A percentile compares a stretch with the other conserved stretches of the same genome.
phyloP scores from a whole-genome alignment of 2,113 vertebrate species.

The Camelus bactrianus region DNA sequence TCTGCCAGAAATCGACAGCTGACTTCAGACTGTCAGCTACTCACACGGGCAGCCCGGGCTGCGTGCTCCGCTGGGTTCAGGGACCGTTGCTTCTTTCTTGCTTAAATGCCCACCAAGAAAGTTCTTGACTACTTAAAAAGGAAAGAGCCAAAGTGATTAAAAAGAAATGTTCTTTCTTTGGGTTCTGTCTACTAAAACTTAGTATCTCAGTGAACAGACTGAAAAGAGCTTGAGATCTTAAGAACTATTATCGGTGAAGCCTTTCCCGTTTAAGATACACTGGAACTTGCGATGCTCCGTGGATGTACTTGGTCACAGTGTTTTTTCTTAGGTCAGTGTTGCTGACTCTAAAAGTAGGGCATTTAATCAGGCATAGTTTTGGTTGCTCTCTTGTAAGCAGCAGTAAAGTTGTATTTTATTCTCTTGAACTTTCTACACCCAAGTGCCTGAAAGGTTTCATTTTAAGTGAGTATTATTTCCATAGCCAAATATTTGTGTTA shows the following conservation, averaged over 20 bases:
- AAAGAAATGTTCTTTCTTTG: neutral
- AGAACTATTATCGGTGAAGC: neutral
- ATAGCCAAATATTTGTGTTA: conserved; percentile 16
- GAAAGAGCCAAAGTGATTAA: neutral
- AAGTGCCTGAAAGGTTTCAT: conserved; percentile 71
- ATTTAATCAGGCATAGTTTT: neutral
- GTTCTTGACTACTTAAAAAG: neutral
- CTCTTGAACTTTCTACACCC: conserved; percentile 1
- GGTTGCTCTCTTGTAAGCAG: neutral
- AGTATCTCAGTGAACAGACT: neutral
- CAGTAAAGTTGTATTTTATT: neutral
- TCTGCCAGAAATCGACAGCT: neutral
- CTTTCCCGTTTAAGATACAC: neutral
- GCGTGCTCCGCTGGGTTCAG: fast-evolving
- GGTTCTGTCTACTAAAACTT: neutral
- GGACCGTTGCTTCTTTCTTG: neutral
- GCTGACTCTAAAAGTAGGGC: neutral
- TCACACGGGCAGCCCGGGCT: neutral
- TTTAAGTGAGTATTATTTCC: neutral
- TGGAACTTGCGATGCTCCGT: neutral
- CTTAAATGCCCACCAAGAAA: neutral
- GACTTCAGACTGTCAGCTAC: neutral
- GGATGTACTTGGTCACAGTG: too few relatives aligned
- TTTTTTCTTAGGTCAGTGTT: neutral
- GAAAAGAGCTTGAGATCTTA: neutral